These are phyloP conservation scores for Belonocnema kinseyi DNA, from an alignment of 1,140 invertebrate genomes.

Conservation along the genomic window DNA sequence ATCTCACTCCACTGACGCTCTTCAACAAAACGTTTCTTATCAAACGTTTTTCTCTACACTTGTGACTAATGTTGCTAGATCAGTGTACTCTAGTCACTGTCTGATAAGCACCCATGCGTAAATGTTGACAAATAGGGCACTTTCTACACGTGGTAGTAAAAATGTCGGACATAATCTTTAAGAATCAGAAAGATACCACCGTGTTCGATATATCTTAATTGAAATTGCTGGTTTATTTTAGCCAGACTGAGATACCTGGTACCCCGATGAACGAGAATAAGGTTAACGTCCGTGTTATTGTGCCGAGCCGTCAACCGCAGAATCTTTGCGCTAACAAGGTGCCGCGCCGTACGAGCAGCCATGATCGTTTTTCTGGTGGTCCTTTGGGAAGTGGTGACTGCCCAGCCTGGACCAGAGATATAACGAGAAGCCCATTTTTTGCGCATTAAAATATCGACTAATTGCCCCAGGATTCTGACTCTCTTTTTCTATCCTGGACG, in stretches of 20 bases:
- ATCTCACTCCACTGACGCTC: too few species aligned
- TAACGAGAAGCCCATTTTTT: conserved; percentile 73
- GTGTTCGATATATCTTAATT: conserved; percentile 22
- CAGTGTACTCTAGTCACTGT: too few species aligned
- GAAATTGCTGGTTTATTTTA: conserved; percentile 24
- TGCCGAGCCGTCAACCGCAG: conserved; percentile 64
- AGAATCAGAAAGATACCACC: conserved; percentile 9
- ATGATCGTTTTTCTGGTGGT: conserved; percentile 66
- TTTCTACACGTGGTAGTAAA: not conserved
- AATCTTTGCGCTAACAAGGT: conserved; percentile 75
- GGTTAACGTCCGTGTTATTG: conserved; percentile 74
- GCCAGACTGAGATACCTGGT: conserved; percentile 32
- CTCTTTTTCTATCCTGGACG: conserved; percentile 54
- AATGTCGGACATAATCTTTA: conserved; percentile 11
- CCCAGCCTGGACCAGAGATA: conserved; percentile 59
- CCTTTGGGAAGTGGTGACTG: conserved; percentile 63
- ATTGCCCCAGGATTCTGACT: conserved; percentile 73
- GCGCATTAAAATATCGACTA: conserved; percentile 77
- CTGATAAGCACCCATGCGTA: too few species aligned
- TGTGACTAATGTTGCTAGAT: too few species aligned
- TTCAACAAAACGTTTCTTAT: too few species aligned
- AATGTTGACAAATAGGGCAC: too few species aligned
- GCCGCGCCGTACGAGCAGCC: conserved; percentile 63
- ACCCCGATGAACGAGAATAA: conserved; percentile 48
- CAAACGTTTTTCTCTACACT: too few species aligned